Conservation (phyloP, 2,113 vertebrate genomes). For the Raja brachyura region DNA sequence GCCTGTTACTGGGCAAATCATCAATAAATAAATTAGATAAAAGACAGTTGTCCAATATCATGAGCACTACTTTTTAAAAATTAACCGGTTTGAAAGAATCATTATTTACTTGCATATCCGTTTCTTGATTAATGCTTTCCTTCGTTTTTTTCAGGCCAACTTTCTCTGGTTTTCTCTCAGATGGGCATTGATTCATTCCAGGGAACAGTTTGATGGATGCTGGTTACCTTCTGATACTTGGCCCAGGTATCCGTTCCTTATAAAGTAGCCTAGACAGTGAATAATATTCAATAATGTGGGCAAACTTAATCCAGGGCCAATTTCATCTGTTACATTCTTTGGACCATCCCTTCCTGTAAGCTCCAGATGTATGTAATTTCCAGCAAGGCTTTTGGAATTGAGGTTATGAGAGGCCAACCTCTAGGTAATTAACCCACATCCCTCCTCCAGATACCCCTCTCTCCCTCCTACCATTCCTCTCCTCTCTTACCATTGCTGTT, state of each 20-base stretch:
- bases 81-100: constrained; percentile 15
- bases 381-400: background rate
- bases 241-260: background rate
- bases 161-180: background rate
- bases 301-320: background rate
- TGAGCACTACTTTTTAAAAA: constrained; percentile 2
- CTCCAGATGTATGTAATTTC: background rate
- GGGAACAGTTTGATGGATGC: background rate
- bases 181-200: background rate
- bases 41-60: constrained; percentile 28
- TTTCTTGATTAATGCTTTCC: constrained; percentile 9
- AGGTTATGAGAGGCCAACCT: background rate
- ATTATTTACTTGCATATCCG: constrained; percentile 7
- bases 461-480: background rate
- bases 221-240: background rate
- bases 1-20: constrained; percentile 1
- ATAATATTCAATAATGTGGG: background rate
- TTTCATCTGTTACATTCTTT: background rate
- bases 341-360: background rate
- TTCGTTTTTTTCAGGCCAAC: background rate
- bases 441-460: background rate
- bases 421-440: background rate
- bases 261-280: background rate
- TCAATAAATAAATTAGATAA: constrained; percentile 28
- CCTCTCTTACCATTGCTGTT: background rate